Evolutionary conservation across 2,888 invertebrate genomes (phyloP), one percentile per base, ranked within the genome.

Genomic region (Sipha maydis): DNA sequence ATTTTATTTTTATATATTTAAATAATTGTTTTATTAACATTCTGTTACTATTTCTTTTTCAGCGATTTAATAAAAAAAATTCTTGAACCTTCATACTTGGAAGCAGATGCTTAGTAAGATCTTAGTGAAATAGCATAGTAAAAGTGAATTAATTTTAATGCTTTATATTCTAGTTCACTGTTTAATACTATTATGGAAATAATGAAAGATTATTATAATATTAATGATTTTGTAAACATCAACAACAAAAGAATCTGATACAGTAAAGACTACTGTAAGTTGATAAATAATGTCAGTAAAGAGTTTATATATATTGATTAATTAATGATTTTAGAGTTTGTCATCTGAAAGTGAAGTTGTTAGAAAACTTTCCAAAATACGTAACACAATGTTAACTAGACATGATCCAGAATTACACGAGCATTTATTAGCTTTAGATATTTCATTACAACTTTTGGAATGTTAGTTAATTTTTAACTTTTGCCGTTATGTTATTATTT

Each of bases 401-500:
- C 90, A 93, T 91, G 95, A 95, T 91, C 92, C 93, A 14, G 93
- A 94, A 90, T 92, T 95, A 73, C 95, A 92, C 90, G 93, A 93
- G 89, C 96, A 96, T 92, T 92, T 97, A 83, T 93, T 94, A 76
- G 92, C 93, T 83, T 93, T 96, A 91, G 96, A 96, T 91, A 96
- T 97, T 91, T 95, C 96, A n/a, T 94, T 91, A 96, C 96, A 91
- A 93, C 97, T 69, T 97, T 96, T 92, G 97, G 97, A 91, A 96
- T 97, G 96, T 96, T 92, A 93, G 95, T 93, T 89, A 3, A 76
- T 61, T 19, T 41, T 48, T 48, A 48, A 48, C 48, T 48, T 48
- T 31, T 38, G 9, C 3, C 31, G 2, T 67, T 84, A 1, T 54
- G 9, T 73, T 82, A 31, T n/a, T 31, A 61, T 71, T 17, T 25